Conservation (phyloP, 2,797 vertebrate genomes). For the Poeciliopsis gracilis region DNA sequence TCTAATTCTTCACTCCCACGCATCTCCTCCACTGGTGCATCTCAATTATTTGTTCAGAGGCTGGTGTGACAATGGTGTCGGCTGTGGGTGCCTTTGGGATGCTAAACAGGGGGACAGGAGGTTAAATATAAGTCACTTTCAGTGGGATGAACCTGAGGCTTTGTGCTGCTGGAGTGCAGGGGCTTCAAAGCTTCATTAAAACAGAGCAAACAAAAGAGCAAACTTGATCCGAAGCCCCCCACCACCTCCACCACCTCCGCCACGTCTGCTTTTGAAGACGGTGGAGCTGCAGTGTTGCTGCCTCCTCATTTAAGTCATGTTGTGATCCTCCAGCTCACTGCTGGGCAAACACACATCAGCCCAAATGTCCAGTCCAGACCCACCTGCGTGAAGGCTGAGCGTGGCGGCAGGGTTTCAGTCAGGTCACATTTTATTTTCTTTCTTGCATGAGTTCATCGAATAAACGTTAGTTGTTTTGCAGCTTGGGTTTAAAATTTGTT, state of each 20-base stretch:
- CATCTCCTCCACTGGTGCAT: slow-evolving; percentile 85
- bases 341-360: background rate
- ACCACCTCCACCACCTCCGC: background rate
- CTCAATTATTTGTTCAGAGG: slow-evolving; percentile 94
- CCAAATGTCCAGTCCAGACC: background rate
- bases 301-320: slow-evolving; percentile 67
- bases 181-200: slow-evolving; percentile 95
- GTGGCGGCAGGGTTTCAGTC: background rate
- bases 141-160: slow-evolving; percentile 78
- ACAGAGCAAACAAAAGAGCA: slow-evolving; percentile 77
- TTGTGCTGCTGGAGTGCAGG: slow-evolving; percentile 85
- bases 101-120: slow-evolving; percentile 90
- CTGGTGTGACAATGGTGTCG: slow-evolving; percentile 77
- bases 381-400: background rate
- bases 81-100: slow-evolving; percentile 87
- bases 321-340: slow-evolving; percentile 32
- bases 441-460: background rate
- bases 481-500: background rate
- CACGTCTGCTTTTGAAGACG: slow-evolving; percentile 90
- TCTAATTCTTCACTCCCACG: slow-evolving; percentile 77
- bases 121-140: slow-evolving; percentile 77
- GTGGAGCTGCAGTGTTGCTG: slow-evolving; percentile 73
- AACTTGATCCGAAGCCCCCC: slow-evolving; percentile 85
- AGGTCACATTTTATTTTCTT: background rate
- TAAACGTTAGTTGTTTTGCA: background rate